Conservation (phyloP, 2,888 invertebrate genomes). For the Alitta virens region DNA sequence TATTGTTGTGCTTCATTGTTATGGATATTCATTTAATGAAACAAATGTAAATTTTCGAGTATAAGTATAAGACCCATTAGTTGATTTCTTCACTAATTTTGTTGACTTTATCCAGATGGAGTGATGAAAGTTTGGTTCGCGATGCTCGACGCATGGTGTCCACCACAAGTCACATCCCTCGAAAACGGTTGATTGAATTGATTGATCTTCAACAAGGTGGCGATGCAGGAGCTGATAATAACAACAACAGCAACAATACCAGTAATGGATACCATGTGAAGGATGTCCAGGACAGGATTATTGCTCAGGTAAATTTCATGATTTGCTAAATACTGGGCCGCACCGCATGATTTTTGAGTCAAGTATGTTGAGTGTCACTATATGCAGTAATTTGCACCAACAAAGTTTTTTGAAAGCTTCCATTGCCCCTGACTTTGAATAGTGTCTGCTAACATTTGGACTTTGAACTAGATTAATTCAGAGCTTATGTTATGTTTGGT, state of each 20-base stretch:
- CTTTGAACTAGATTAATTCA: too few relatives aligned
- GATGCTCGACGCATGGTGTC: slow-evolving; percentile 18
- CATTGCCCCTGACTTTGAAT: too few relatives aligned
- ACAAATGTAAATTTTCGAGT: not conserved
- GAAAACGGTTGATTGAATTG: slow-evolving; percentile 20
- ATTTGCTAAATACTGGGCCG: too few relatives aligned
- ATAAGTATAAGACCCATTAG: not conserved
- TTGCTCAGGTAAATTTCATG: slow-evolving; percentile 8
- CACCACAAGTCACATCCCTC: slow-evolving; percentile 20
- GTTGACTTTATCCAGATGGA: slow-evolving; percentile 12
- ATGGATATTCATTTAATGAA: not conserved
- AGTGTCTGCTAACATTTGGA: too few relatives aligned
- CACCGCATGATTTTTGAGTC: too few relatives aligned
- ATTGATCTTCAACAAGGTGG: slow-evolving; percentile 17
- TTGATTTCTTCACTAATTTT: too few relatives aligned
- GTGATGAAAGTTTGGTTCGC: slow-evolving; percentile 21
- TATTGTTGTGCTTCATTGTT: not conserved
- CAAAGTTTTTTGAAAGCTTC: too few relatives aligned
- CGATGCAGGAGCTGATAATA: too few relatives aligned
- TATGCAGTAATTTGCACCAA: too few relatives aligned
- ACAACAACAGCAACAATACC: not conserved
- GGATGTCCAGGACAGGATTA: slow-evolving; percentile 12
- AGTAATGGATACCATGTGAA: slow-evolving; percentile 4
- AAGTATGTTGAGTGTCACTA: too few relatives aligned
- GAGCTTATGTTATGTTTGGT: too few relatives aligned